A percentile compares a stretch with the other conserved stretches of the same genome.
Conservation (phyloP, 1,140 invertebrate species). For the Scaptodrosophila lebanonensis region DNA sequence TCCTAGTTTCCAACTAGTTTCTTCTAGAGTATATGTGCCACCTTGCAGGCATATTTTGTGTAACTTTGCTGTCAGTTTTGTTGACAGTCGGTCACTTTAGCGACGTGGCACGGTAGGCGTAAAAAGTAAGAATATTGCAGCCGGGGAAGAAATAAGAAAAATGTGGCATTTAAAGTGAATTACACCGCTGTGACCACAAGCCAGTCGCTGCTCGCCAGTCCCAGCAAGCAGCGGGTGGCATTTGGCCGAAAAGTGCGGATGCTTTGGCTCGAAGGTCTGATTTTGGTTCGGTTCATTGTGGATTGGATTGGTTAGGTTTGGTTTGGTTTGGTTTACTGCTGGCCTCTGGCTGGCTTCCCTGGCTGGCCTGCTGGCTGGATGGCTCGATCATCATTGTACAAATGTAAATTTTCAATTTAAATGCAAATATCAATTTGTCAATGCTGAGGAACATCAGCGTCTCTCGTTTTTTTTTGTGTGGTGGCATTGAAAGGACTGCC, state of each 20-base stretch:
- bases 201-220: slow-evolving; percentile 1
- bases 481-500: not conserved
- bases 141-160: slow-evolving; percentile 66
- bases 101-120: too few species aligned
- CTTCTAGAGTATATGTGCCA: too few species aligned
- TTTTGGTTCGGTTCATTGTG: too few species aligned
- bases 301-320: not conserved
- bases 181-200: slow-evolving; percentile 76
- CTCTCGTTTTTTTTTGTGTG: slow-evolving; percentile 8
- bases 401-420: slow-evolving; percentile 78
- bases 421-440: slow-evolving; percentile 78
- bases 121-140: slow-evolving; percentile 58
- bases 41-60: too few species aligned
- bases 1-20: too few species aligned
- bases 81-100: too few species aligned
- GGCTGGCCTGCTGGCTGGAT: slow-evolving; percentile 4
- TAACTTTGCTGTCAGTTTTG: too few species aligned
- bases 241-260: not conserved
- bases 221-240: not conserved
- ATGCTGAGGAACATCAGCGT: slow-evolving; percentile 34
- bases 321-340: not conserved
- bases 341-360: not conserved
- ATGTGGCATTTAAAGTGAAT: slow-evolving; percentile 77
- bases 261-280: too few species aligned
- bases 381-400: slow-evolving; percentile 65